Evolutionary conservation across 2,113 vertebrate genomes (phyloP), one percentile per base, ranked within the genome.

Genomic region (Chascanopsetta lugubris): DNA sequence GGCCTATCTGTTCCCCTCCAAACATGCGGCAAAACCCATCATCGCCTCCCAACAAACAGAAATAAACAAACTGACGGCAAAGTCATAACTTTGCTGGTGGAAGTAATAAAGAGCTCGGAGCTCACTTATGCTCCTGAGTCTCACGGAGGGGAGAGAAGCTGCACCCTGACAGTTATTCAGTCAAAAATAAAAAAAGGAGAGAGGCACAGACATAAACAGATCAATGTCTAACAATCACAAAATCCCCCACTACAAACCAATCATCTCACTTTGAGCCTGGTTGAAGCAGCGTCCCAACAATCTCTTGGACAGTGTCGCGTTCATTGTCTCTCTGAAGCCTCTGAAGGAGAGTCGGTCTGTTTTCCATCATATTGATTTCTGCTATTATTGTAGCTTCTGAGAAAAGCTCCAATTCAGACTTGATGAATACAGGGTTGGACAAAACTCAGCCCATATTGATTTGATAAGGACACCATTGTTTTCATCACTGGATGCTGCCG

Each of bases 371-470:
- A 61, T 57, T 36, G 58, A 69, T 68, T 68, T 78, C 17, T 58
- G 61, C 18, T 61, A 50, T 61, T 22, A 18, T 20, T 51, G 51
- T 45, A 42, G 4, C 42, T 55, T 42, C 40, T 61, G 20, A 43
- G n/a, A 29, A 34, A 50, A 42, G 34, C 5, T 18, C 38, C 8
- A 18, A 7, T 30, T 6, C 12, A 61, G 60, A 45, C 9, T 24
- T 32, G 6, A 58, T 46, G 29, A 56, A 54, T 66, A 49, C 36
- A 18, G 8, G n/a, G 32, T 4, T 69, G 32, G 43, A 50, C 32
- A 25, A 56, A 64, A 38, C 59, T 56, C 49, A 29, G 51, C 43
- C 18, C 34, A 13, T 43, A 70, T 69, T 62, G 55, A 73, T 65
- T 69, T 13, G 20, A 26, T 24, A 40, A 65, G 17, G 26, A 45